Evolutionary conservation across 2,888 invertebrate species (phyloP), one percentile per base, ranked within the genome.

Genomic region (Biston betularia): DNA sequence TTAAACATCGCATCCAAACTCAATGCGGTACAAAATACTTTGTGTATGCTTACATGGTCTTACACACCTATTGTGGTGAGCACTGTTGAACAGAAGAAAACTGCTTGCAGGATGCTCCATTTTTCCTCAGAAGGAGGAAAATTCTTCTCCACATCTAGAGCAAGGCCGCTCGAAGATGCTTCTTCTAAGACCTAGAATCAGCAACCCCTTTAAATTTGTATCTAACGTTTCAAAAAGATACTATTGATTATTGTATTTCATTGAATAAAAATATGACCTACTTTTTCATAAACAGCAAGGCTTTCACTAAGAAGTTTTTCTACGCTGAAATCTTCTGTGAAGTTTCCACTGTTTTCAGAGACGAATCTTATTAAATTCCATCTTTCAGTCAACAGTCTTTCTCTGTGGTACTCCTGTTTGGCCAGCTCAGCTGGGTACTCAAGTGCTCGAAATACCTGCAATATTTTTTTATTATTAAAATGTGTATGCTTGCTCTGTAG

Each of bases 11-110:
- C 38, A 38, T 38, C 9, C 9, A 38, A 38, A 38, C 9, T 8
- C 38, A 38, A 63, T 68, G 68, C 63, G 40, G 68, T 66, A 70
- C 66, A 71, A 70, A 71, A 65, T 70, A 66, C 65, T 66, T 72
- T 75, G 66, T 74, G 68, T 81, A 87, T 92, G 92, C 92, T 93
- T 93, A 92, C 92, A 91, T 91, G 87, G 69, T 85, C 80, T 80
- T 92, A 92, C 92, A 89, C 94, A 97, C 98, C 98, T 89, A 98
- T 98, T 62, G 98, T 98, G 63, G 98, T 98, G 83, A 98, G 95
- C 77, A 98, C 97, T 59, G 98, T 98, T 38, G 98, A 97, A 12
- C 98, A 97, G 85, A 98, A 98, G 90, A 98, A 98, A 49, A 98
- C 96, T 6, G 97, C 96, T 87, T 97, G 97, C 54, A 97, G 89